Base-by-base conservation (phyloP, 2,113 vertebrate genomes). In the Himantopus leucocephalus region DNA sequence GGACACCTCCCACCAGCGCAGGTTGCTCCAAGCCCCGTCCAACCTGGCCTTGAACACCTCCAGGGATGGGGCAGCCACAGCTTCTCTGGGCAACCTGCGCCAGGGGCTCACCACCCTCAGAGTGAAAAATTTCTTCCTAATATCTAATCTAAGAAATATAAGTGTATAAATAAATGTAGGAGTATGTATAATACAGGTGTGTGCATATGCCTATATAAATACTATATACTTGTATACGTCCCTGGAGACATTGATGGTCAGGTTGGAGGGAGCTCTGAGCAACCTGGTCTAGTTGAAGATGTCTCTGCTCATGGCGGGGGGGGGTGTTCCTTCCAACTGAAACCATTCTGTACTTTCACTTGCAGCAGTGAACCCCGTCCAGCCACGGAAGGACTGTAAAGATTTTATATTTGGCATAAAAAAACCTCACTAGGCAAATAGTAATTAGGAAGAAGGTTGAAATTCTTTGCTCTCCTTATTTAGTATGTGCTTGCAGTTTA, bases 391-490 rank as follows among this genome's bases (percentile, higher is more conserved):
- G 29, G 11, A n/a, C 22, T 21, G 20, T n/a, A 39, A 84, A 90
- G 39, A 22, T 35, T 88, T 95, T 88, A 52, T 88, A 48, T 91
- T 90, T 96, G 47, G 43, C 66, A 66, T 89, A 72, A 91, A 94
- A 94, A 94, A 93, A 58, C 14, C 90, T 97, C 85, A 91, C 53
- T 72, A 77, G 48, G 70, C 30, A 94, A 90, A 97, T 78, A 93
- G 50, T 79, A 90, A 95, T 92, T 82, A 72, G 60, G 89, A 92
- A 93, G 90, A 94, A 75, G 89, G 96, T 89, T 96, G 83, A 96
- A 97, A 95, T 96, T 85, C 78, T 84, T 63, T 85, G 39, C 83
- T 73, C 74, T 34, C 27, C 47, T 84, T 52, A 85, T 85, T 88
- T 86, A 92, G 56, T 41, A 76, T 76, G 53, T 78, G 82, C 60